A percentile compares a stretch with the other conserved stretches of the same genome.
phyloP scores from a whole-genome alignment of 1,140 invertebrate genomes.

The Bombus sylvicola region DNA sequence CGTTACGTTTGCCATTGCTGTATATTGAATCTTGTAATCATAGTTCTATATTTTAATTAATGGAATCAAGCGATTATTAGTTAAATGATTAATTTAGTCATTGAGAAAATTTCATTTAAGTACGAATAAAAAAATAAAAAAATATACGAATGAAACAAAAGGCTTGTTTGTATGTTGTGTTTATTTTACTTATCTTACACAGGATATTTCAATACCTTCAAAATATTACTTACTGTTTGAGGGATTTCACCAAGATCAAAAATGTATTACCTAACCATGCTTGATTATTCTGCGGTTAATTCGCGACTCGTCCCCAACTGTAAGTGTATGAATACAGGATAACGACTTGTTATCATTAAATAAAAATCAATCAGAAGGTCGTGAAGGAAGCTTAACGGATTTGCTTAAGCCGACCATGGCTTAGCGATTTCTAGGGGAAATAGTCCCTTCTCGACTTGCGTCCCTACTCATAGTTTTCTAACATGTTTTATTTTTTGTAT shows the following conservation, averaged over 20 bases:
- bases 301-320: slow-evolving; percentile 67
- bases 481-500: slow-evolving; percentile 36
- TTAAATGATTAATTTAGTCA: too few relatives aligned
- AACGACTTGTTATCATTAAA: slow-evolving; percentile 82
- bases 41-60: background rate
- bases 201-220: too few relatives aligned
- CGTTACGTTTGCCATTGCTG: too few relatives aligned
- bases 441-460: slow-evolving; percentile 48
- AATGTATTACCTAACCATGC: slow-evolving; percentile 56
- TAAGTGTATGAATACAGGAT: slow-evolving; percentile 79
- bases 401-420: slow-evolving; percentile 79
- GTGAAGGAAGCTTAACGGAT: slow-evolving; percentile 83
- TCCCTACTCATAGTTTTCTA: slow-evolving; percentile 43
- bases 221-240: background rate
- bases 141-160: too few relatives aligned
- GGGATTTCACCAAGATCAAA: slow-evolving; percentile 67
- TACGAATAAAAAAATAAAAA: too few relatives aligned
- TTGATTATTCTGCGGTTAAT: slow-evolving; percentile 78
- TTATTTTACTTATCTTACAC: too few relatives aligned
- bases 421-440: slow-evolving; percentile 68
- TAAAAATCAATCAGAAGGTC: slow-evolving; percentile 83
- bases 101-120: too few relatives aligned
- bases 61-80: too few relatives aligned
- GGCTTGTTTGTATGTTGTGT: too few relatives aligned
- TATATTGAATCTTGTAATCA: background rate